Conservation (phyloP, 2,888 invertebrate genomes). For the Alcis repandata region DNA sequence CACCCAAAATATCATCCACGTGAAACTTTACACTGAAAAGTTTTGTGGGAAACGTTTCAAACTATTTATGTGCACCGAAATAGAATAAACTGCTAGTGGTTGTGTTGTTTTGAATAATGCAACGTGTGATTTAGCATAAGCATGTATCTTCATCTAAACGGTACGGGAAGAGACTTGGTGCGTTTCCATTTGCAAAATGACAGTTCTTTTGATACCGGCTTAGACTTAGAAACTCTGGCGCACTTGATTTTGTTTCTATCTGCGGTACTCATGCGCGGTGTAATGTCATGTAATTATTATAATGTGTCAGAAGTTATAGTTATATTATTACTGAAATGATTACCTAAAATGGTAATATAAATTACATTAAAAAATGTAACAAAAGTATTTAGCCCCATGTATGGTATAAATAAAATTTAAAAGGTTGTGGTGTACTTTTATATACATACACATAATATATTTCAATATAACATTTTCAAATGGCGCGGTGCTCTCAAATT, state of each 20-base stretch:
- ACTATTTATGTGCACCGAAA: slow-evolving; percentile 71
- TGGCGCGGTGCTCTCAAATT: not conserved
- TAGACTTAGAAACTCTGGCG: not conserved
- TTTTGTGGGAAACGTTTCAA: slow-evolving; percentile 64
- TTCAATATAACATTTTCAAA: not conserved
- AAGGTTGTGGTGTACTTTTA: too few relatives aligned
- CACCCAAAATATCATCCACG: slow-evolving; percentile 73
- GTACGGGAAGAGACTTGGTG: slow-evolving; percentile 47
- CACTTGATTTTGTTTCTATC: not conserved
- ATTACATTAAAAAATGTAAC: too few relatives aligned
- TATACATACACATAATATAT: too few relatives aligned
- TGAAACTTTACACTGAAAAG: slow-evolving; percentile 80
- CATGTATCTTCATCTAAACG: slow-evolving; percentile 77
- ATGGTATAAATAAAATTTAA: too few relatives aligned
- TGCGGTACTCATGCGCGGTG: not conserved
- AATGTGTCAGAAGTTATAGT: too few relatives aligned
- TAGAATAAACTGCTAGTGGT: slow-evolving; percentile 59
- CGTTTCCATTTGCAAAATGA: slow-evolving; percentile 53
- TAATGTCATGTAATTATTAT: not conserved
- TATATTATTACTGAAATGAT: too few relatives aligned
- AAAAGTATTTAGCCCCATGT: too few relatives aligned
- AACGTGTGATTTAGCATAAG: slow-evolving; percentile 69
- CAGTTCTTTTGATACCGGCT: not conserved
- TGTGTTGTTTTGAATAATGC: slow-evolving; percentile 68
- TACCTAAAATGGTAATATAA: too few relatives aligned